phyloP scores from a whole-genome alignment of 2,113 vertebrate genomes.

The Calypte anna region DNA sequence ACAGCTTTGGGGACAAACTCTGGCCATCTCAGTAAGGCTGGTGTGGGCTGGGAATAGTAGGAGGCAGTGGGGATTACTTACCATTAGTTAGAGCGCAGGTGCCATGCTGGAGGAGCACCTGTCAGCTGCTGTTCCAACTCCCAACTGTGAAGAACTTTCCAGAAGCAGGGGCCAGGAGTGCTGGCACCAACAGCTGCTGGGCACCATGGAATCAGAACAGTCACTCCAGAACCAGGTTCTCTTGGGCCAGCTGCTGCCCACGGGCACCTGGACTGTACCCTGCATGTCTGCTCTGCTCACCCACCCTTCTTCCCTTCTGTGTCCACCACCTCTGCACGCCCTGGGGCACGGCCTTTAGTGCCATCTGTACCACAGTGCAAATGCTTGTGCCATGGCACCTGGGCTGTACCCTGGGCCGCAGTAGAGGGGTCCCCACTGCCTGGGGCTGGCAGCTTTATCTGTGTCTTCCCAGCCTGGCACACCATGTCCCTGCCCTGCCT shows the following conservation, averaged over 20 bases:
- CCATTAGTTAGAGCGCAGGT: fast-evolving
- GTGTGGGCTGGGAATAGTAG: not conserved
- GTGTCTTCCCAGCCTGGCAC: not conserved
- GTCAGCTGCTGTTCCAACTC: fast-evolving
- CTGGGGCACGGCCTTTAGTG: fast-evolving
- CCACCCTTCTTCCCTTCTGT: fast-evolving
- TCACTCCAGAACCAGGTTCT: fast-evolving
- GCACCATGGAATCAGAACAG: not conserved
- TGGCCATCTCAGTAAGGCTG: not conserved
- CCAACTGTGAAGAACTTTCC: not conserved
- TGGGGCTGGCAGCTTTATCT: fast-evolving
- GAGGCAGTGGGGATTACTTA: not conserved
- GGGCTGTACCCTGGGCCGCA: fast-evolving
- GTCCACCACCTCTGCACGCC: not conserved
- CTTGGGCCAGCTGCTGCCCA: not conserved
- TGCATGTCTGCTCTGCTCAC: fast-evolving
- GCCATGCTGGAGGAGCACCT: not conserved
- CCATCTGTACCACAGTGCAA: fast-evolving
- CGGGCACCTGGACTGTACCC: not conserved
- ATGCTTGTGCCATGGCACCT: fast-evolving
- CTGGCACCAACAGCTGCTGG: fast-evolving
- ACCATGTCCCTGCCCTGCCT: not conserved
- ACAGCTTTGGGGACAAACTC: not conserved
- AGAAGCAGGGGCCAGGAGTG: fast-evolving
- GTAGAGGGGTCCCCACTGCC: fast-evolving